These are phyloP conservation scores for Pachyuromys duprasi DNA, from an alignment of 2,797 vertebrate species.

Conservation along the genomic window DNA sequence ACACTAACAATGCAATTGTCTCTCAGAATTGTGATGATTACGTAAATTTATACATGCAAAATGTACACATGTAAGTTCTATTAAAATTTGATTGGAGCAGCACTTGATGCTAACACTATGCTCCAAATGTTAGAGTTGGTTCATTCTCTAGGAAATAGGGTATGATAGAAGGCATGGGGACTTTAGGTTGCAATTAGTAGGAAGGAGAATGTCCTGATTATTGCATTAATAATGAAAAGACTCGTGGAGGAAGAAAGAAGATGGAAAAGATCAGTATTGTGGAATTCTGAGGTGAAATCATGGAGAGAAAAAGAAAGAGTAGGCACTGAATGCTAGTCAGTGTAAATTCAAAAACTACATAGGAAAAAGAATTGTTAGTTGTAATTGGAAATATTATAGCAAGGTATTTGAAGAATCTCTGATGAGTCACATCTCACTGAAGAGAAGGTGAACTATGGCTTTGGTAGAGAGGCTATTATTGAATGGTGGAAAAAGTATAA, in stretches of 20 bases:
- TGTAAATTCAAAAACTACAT: background rate
- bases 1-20: background rate
- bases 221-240: background rate
- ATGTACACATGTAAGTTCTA: background rate
- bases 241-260: background rate
- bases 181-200: background rate
- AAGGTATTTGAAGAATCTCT: background rate
- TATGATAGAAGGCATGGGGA: background rate
- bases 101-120: background rate
- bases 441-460: background rate
- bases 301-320: background rate
- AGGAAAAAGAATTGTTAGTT: background rate
- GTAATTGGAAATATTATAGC: background rate
- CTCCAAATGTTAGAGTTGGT: background rate
- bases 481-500: background rate
- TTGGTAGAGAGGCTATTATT: background rate
- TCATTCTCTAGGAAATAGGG: background rate
- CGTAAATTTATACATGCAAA: background rate
- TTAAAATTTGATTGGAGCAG: constrained; percentile 17
- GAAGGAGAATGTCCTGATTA: background rate
- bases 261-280: background rate
- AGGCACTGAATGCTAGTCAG: background rate
- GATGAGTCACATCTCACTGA: background rate
- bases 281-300: background rate
- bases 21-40: background rate